Conservation (phyloP, 2,888 invertebrate species). For the Apomyelois bistriatella region DNA sequence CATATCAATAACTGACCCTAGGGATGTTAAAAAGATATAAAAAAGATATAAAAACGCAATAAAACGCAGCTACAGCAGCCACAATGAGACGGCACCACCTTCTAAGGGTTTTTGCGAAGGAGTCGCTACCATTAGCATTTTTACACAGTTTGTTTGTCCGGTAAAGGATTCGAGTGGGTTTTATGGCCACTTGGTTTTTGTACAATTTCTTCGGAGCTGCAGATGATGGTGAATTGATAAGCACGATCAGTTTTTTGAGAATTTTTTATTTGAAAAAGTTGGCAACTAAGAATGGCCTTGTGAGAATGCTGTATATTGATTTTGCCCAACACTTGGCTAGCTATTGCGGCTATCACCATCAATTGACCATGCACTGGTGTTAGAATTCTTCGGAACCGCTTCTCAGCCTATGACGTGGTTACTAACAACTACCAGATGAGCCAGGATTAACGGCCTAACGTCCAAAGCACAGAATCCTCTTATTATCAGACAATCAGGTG, state of each 20-base stretch:
- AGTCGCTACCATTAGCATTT: slow-evolving; percentile 39
- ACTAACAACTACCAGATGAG: too few relatives aligned
- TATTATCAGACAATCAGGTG: too few relatives aligned
- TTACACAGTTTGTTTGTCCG: slow-evolving; percentile 21
- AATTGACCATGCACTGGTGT: too few relatives aligned
- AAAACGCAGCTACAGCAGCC: slow-evolving; percentile 66
- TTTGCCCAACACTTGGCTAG: too few relatives aligned
- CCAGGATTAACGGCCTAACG: too few relatives aligned
- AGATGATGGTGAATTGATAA: background rate
- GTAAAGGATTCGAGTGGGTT: slow-evolving; percentile 7
- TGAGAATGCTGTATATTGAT: too few relatives aligned
- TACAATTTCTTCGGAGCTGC: background rate
- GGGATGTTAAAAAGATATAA: slow-evolving; percentile 72
- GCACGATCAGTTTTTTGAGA: background rate
- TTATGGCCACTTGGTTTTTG: slow-evolving; percentile 9
- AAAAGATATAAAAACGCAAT: slow-evolving; percentile 79
- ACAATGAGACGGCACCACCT: slow-evolving; percentile 39
- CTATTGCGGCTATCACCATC: too few relatives aligned
- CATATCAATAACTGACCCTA: slow-evolving; percentile 51
- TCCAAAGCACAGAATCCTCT: too few relatives aligned
- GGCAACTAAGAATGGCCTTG: too few relatives aligned
- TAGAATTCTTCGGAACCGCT: too few relatives aligned
- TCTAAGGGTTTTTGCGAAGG: slow-evolving; percentile 16
- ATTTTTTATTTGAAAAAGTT: too few relatives aligned
- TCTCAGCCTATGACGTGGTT: too few relatives aligned